Percentiles rank a stretch among this genome's conserved stretches.
These are phyloP conservation scores for Monopis laevigella DNA, from an alignment of 2,888 invertebrate species.

Conservation along the genomic window DNA sequence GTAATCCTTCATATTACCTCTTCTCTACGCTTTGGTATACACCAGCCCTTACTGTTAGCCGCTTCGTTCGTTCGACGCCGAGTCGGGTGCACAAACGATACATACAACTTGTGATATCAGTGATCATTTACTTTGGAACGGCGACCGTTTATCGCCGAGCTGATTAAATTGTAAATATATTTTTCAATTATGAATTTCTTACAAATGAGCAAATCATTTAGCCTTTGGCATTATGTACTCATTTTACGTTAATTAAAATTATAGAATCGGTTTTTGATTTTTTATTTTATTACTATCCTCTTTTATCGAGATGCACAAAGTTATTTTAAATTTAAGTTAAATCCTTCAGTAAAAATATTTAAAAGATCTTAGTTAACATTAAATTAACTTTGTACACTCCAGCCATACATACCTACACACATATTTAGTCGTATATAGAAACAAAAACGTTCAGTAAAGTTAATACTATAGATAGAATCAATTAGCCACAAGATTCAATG, in stretches of 20 bases:
- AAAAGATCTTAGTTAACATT: too few species aligned
- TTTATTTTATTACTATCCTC: slow-evolving; percentile 19
- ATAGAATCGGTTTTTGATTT: slow-evolving; percentile 53
- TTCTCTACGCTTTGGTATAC: too few species aligned
- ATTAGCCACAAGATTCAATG: not conserved
- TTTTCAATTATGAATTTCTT: slow-evolving; percentile 44
- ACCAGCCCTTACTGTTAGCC: too few species aligned
- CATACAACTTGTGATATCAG: slow-evolving; percentile 59
- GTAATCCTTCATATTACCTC: too few species aligned
- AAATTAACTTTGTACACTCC: too few species aligned
- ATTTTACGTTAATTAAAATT: slow-evolving; percentile 65
- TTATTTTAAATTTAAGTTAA: not conserved
- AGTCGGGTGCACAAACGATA: slow-evolving; percentile 60
- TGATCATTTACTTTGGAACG: slow-evolving; percentile 36
- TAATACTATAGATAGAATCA: not conserved
- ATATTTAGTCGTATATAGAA: too few species aligned
- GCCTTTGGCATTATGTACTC: slow-evolving; percentile 68
- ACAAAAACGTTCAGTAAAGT: too few species aligned
- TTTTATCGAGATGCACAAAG: too few species aligned
- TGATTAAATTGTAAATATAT: slow-evolving; percentile 61
- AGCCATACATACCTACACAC: too few species aligned
- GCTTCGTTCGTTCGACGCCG: too few species aligned
- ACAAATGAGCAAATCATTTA: slow-evolving; percentile 63
- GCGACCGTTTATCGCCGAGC: slow-evolving; percentile 41
- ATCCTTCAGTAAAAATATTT: too few species aligned